Evolutionary conservation across 2,888 invertebrate species (phyloP), one percentile per base, ranked within the genome.

Genomic region (Allygus modestus): DNA sequence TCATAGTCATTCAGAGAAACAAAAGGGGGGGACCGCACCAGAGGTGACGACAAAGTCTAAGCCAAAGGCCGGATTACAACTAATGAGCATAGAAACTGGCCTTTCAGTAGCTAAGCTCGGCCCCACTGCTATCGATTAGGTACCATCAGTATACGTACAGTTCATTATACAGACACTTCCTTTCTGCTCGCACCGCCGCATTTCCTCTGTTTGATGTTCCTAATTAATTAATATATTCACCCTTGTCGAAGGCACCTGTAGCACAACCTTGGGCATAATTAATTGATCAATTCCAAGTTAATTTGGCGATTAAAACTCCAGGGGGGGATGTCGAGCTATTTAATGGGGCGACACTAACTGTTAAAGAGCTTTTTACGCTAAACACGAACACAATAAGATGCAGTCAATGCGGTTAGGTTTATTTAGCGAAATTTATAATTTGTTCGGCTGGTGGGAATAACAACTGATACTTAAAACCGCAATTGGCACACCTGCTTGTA

Each of bases 151-250:
- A 28, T 31, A 31, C 15, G 65, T 28, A 31, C 65, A 65, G 65
- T 26, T 31, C 28, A 31, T 65, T 65, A 65, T 65, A 28, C 9
- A 12, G 1, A 58, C 31, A 65, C 28, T 28, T 58, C 28, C 65
- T 65, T 54, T 54, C 54, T 17, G 54, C 65, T 15, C 46, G 58
- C 65, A 31, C 28, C 31, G 65, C 28, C 28, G 65, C 26, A 28
- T 26, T 28, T 65, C 65, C 65, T 58, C 58, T 26, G 28, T 65
- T 65, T 65, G 65, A 28, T 15, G 65, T 65, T 58, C 65, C 65
- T 65, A 65, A 65, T 65, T 65, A 65, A 65, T 65, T 65, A 58
- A 58, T 58, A 58, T 65, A 65, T 65, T 65, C 65, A 65, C 65
- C 65, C 65, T 65, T 65, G 65, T 65, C 28, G 28, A 58, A 26